Base-by-base conservation (phyloP, 2,797 vertebrate genomes). In the Betta splendens region DNA sequence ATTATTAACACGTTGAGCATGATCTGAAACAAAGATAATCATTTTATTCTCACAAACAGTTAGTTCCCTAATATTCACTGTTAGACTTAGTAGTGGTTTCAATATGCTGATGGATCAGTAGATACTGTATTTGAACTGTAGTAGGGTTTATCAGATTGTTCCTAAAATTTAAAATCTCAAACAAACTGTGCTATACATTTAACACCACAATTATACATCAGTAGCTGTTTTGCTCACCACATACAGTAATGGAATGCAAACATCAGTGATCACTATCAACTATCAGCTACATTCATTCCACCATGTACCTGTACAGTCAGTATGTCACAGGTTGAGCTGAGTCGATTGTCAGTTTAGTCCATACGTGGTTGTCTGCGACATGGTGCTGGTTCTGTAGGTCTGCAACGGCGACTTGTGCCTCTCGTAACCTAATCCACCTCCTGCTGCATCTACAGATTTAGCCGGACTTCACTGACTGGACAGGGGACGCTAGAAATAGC, bases 1-100 rank as follows among this genome's bases (percentile, higher is more conserved):
- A 93, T 79, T 61, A 93, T 89, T 56, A 93, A 70, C 38, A 92
- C 89, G 55, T 93, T 91, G 2, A 93, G 65, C 56, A 91, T 84
- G 59, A 68, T 80, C 83, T 86, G 77, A 69, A 75, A 82, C 25
- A 38, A 1, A 17, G 3, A 25, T 46, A 28, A 29, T 35, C 51
- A 17, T 7, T 9, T 9, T 5, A 11, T 16, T 1, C 9, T 21
- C 9, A 48, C 20, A 49, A 44, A 4, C 38, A 21, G 29, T 26
- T 23, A 17, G 17, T 48, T 60, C 46, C 53, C 50, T 21, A 46
- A 70, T 52, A 5, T 31, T 17, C 17, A 40, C 9, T 3, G 10
- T 15, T 39, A 21, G 31, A 22, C 5, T 46, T 23, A 49, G 3
- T 15, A 1, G 3, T 16, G 16, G 33, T 53, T 53, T 26, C 29